Percentiles rank a stretch among this genome's conserved stretches.
These are phyloP conservation scores for Megaustenia siamemsis DNA, from an alignment of 2,888 invertebrate genomes.

Conservation along the genomic window DNA sequence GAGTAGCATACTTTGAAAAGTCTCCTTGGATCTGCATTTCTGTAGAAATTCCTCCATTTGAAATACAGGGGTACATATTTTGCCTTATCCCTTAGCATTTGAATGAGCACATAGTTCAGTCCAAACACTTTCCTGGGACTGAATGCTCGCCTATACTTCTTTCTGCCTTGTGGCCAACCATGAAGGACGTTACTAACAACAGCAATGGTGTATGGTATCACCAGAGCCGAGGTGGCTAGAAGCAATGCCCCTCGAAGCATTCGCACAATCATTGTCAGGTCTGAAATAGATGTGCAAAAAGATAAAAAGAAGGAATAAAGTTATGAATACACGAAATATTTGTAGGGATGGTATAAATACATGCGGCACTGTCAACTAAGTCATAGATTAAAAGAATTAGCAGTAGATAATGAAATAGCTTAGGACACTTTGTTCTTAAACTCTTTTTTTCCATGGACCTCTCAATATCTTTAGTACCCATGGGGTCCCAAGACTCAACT, in stretches of 20 bases:
- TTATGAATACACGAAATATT: too few relatives aligned
- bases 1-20: slow-evolving; percentile 36
- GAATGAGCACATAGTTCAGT: slow-evolving; percentile 72
- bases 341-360: too few relatives aligned
- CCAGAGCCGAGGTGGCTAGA: slow-evolving; percentile 67
- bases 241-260: slow-evolving; percentile 53
- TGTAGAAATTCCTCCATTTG: slow-evolving; percentile 72
- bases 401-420: too few relatives aligned
- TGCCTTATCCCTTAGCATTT: slow-evolving; percentile 63
- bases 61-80: slow-evolving; percentile 68
- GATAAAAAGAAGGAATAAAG: too few relatives aligned
- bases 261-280: slow-evolving; percentile 51
- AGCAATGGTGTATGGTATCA: slow-evolving; percentile 76
- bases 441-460: too few relatives aligned
- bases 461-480: too few relatives aligned
- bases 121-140: slow-evolving; percentile 74
- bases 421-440: too few relatives aligned
- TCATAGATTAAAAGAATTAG: too few relatives aligned
- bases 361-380: too few relatives aligned
- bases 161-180: slow-evolving; percentile 72
- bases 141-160: slow-evolving; percentile 72
- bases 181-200: slow-evolving; percentile 73
- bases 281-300: too few relatives aligned
- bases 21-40: slow-evolving; percentile 59
- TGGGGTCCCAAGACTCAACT: too few relatives aligned